A percentile compares a stretch with the other conserved stretches of the same genome.
phyloP scores from a whole-genome alignment of 2,113 vertebrate genomes.

The Bolborhynchus lineola region DNA sequence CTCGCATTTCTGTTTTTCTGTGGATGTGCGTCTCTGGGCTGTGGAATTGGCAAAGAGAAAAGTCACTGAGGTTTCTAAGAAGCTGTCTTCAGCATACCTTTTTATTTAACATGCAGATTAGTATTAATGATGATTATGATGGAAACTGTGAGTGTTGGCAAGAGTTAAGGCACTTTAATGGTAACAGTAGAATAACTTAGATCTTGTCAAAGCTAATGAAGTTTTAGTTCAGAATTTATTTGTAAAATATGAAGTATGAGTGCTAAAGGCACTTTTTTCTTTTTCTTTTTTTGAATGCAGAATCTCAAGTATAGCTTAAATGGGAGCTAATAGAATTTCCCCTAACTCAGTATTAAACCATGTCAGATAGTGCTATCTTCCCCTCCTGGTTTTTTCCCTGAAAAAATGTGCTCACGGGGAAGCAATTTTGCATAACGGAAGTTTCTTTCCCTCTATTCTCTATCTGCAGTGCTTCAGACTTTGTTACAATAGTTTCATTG shows the following conservation, averaged over 20 bases:
- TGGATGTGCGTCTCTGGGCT: background rate
- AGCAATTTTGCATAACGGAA: background rate
- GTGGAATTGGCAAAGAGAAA: background rate
- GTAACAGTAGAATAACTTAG: background rate
- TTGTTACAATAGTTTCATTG: background rate
- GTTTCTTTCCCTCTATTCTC: background rate
- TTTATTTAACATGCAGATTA: background rate
- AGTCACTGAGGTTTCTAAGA: background rate
- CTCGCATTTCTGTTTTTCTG: background rate
- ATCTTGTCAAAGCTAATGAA: background rate
- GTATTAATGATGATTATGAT: background rate
- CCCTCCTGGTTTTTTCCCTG: background rate
- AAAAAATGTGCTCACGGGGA: background rate
- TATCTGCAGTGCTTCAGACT: background rate
- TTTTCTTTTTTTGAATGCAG: background rate
- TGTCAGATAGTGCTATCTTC: background rate
- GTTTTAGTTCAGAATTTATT: background rate
- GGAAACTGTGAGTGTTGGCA: background rate
- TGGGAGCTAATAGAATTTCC: background rate
- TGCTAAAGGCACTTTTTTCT: background rate
- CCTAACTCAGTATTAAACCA: background rate
- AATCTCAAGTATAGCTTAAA: background rate
- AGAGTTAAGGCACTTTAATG: background rate
- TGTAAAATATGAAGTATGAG: background rate
- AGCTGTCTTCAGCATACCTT: background rate